These are phyloP conservation scores for Tangara arthus DNA, from an alignment of 2,797 vertebrate species.

Conservation along the genomic window DNA sequence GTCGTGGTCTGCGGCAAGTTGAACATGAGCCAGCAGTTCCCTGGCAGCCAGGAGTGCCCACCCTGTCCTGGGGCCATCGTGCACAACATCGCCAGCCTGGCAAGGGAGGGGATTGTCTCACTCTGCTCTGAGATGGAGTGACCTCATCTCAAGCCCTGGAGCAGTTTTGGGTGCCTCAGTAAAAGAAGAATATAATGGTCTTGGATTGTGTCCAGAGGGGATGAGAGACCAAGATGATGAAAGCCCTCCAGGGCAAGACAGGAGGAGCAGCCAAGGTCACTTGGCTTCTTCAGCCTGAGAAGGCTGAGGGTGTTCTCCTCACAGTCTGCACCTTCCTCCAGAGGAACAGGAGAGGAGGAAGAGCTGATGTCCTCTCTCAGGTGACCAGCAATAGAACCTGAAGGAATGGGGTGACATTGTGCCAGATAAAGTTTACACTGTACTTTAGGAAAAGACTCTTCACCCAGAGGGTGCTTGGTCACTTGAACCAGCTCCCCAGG, in stretches of 20 bases:
- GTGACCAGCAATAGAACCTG: fast-evolving
- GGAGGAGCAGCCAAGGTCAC: fast-evolving
- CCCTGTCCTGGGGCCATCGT: fast-evolving
- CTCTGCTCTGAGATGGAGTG: fast-evolving
- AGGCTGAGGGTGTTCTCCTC: neutral
- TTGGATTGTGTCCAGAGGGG: neutral
- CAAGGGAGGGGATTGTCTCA: fast-evolving
- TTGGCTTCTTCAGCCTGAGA: neutral
- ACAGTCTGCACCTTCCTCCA: neutral
- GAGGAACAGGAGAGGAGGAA: neutral
- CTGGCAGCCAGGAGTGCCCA: neutral
- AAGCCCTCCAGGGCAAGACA: neutral
- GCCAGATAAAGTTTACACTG: neutral
- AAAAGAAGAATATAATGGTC: neutral
- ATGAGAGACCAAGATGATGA: neutral
- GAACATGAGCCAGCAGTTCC: neutral
- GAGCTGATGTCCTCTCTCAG: neutral
- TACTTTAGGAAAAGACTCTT: neutral
- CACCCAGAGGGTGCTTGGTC: neutral
- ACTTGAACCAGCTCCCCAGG: neutral
- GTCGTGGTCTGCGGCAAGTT: fast-evolving
- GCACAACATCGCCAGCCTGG: fast-evolving
- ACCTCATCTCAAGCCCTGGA: fast-evolving
- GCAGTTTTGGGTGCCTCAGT: neutral
- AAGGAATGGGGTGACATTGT: neutral